Evolutionary conservation across 2,113 vertebrate genomes (phyloP).

Genomic region (Mustela lutreola): DNA sequence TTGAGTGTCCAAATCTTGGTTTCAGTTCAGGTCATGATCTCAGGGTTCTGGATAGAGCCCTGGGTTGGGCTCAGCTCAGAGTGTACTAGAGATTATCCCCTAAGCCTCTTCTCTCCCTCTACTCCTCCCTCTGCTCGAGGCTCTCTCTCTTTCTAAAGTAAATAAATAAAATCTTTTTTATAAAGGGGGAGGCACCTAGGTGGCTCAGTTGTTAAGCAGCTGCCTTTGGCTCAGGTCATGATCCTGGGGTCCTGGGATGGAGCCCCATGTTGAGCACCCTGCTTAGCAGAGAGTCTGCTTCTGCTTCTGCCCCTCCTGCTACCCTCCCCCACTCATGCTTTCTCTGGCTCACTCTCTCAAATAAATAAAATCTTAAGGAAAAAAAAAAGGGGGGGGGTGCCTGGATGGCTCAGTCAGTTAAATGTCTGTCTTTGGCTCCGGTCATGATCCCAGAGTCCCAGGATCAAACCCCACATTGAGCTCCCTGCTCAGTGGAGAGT

Average conservation of each 20-base stretch:
- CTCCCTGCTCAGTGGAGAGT: background rate
- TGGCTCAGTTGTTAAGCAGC: background rate
- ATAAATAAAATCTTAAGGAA: background rate
- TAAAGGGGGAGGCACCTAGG: background rate
- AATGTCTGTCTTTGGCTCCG: too few relatives aligned
- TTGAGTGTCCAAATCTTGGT: background rate
- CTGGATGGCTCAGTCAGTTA: too few relatives aligned
- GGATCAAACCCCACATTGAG: background rate
- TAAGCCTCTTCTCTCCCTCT: background rate
- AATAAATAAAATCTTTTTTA: background rate
- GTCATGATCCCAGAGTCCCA: too few relatives aligned
- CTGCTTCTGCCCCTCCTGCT: background rate
- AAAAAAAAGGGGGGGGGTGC: background rate
- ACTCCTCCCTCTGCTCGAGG: background rate
- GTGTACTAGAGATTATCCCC: background rate
- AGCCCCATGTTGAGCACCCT: background rate
- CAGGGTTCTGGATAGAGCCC: background rate
- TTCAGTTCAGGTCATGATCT: background rate
- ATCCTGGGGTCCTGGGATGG: too few relatives aligned
- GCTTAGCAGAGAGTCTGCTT: background rate
- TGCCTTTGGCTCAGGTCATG: too few relatives aligned
- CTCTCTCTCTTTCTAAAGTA: background rate
- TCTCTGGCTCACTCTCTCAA: background rate
- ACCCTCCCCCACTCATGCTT: background rate
- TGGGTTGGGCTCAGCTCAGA: background rate